Evolutionary conservation across 2,797 vertebrate genomes (phyloP).

Genomic region (Neomorphus geoffroyi): DNA sequence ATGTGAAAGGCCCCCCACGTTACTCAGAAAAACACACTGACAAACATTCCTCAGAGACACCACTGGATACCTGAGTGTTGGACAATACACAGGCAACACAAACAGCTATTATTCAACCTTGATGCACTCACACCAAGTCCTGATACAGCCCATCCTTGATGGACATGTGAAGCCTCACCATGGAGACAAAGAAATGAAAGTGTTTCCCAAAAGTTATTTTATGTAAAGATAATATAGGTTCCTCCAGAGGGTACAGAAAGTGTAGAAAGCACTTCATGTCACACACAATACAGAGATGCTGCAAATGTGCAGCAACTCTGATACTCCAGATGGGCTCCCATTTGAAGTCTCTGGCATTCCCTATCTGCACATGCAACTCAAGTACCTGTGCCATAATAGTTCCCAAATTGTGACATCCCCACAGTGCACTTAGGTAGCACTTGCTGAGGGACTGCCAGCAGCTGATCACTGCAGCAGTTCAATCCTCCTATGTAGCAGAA

Average conservation of each 20-base stretch:
- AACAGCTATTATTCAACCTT: not conserved
- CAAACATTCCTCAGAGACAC: not conserved
- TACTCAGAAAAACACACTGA: not conserved
- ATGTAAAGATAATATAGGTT: not conserved
- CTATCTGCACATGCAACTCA: not conserved
- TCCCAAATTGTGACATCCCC: not conserved
- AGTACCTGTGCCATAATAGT: not conserved
- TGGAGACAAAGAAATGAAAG: not conserved
- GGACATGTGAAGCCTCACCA: not conserved
- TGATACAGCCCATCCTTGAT: not conserved
- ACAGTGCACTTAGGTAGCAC: not conserved
- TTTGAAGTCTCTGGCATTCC: constrained; percentile 7
- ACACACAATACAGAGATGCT: not conserved
- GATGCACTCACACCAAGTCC: fast-evolving
- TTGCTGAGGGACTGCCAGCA: not conserved
- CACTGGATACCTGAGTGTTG: not conserved
- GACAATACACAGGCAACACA: fast-evolving
- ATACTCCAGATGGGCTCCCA: not conserved
- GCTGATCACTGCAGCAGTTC: not conserved
- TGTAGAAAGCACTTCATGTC: not conserved
- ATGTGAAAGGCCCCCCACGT: not conserved
- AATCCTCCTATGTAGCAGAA: not conserved
- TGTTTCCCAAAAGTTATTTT: not conserved
- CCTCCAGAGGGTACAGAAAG: not conserved
- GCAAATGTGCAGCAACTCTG: not conserved